phyloP scores from a whole-genome alignment of 1,140 invertebrate genomes.

The Leptestheria dahalacensis region DNA sequence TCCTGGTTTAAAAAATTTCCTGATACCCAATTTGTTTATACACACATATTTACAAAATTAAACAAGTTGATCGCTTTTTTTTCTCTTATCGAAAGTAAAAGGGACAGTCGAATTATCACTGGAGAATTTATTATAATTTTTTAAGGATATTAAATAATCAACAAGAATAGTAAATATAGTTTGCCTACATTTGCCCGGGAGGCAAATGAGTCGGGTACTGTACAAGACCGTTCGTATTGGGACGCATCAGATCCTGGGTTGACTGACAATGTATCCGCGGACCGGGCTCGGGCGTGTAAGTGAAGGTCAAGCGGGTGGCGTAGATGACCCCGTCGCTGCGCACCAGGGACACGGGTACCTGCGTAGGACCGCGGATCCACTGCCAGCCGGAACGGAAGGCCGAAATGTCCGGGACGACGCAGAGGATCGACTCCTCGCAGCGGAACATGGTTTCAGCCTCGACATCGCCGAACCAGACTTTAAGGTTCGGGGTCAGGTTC shows the following conservation, averaged over 20 bases:
- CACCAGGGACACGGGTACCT: constrained; percentile 80
- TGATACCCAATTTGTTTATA: background rate
- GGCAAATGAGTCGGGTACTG: background rate
- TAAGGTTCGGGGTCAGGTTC: constrained; percentile 88
- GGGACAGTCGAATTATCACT: no score
- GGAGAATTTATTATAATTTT: no score
- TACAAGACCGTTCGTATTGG: background rate
- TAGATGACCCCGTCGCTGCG: constrained; percentile 97
- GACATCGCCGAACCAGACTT: constrained; percentile 97
- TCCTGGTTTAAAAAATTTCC: background rate
- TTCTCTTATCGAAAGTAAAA: no score
- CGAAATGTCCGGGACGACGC: constrained; percentile 92
- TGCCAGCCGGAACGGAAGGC: constrained; percentile 90
- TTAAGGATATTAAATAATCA: no score
- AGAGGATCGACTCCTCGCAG: constrained; percentile 86
- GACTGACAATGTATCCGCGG: constrained; percentile 64
- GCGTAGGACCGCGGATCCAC: constrained; percentile 73
- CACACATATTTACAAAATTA: background rate
- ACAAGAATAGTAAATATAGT: no score
- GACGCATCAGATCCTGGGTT: constrained; percentile 71
- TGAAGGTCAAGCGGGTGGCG: constrained; percentile 95
- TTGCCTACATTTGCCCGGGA: background rate
- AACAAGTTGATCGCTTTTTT: background rate
- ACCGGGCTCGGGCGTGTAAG: constrained; percentile 88
- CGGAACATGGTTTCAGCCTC: constrained; percentile 97